Percentiles rank a stretch among this genome's conserved stretches.
Conservation (phyloP, 2,113 vertebrate genomes). For the Petroica traversi region DNA sequence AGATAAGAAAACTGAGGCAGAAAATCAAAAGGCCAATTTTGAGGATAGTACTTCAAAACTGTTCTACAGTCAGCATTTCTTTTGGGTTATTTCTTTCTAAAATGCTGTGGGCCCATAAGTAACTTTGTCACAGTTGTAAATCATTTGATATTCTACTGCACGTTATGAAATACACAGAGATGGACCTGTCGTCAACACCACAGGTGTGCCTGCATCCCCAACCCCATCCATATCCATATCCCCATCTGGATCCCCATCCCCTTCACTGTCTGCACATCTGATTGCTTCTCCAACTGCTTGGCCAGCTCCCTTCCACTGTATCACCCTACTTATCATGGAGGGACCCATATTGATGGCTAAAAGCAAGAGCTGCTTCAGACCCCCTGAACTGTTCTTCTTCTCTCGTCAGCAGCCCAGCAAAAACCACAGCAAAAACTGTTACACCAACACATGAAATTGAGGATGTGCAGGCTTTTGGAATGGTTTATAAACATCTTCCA, state of each 20-base stretch:
- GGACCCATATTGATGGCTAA: not conserved
- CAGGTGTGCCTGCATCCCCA: not conserved
- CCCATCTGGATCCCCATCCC: not conserved
- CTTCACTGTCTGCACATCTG: not conserved
- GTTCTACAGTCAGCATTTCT: not conserved
- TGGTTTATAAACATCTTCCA: not conserved
- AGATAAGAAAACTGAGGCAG: not conserved
- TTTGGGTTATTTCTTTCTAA: not conserved
- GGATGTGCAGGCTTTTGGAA: not conserved
- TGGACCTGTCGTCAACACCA: accelerated
- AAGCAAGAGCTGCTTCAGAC: not conserved
- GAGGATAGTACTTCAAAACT: not conserved
- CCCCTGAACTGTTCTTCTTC: not conserved
- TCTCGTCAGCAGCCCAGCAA: not conserved
- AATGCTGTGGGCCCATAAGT: not conserved
- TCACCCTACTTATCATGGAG: not conserved
- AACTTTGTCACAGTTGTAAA: not conserved
- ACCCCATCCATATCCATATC: not conserved
- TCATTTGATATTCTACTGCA: not conserved
- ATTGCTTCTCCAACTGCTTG: accelerated
- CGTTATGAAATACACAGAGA: not conserved
- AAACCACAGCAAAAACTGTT: not conserved
- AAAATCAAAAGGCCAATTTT: not conserved
- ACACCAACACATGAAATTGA: not conserved
- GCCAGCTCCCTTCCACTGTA: not conserved